A percentile compares a stretch with the other conserved stretches of the same genome.
phyloP scores from a whole-genome alignment of 2,797 vertebrate species.

The Mallotus villosus region DNA sequence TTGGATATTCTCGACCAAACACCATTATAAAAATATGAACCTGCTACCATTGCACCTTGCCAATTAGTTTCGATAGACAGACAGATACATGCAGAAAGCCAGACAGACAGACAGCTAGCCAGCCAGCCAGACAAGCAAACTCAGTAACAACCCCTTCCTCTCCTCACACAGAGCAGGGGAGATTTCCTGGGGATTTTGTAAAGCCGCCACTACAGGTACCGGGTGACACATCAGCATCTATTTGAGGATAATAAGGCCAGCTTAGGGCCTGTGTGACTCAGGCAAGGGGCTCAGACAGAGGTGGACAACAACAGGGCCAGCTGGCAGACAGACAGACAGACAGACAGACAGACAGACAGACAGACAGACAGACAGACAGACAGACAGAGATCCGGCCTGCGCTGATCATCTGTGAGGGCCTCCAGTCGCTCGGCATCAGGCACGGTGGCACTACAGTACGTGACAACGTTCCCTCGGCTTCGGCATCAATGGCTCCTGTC shows the following conservation, averaged over 20 bases:
- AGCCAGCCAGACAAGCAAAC: neutral
- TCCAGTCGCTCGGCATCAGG: too few relatives aligned
- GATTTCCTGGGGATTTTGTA: conserved; percentile 40
- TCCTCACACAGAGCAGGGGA: conserved; percentile 40
- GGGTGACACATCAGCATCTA: conserved; percentile 53
- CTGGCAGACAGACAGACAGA: conserved; percentile 25
- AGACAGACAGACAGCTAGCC: neutral
- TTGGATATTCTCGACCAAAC: too few relatives aligned
- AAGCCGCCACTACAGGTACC: conserved; percentile 45
- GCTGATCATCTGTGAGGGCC: too few relatives aligned
- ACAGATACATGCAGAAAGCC: neutral
- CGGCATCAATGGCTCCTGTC: conserved; percentile 20
- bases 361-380: too few relatives aligned
- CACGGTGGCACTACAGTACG: too few relatives aligned
- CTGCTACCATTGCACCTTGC: too few relatives aligned
- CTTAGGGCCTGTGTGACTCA: conserved; percentile 42
- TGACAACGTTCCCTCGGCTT: conserved; percentile 17
- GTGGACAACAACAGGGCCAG: conserved; percentile 45
- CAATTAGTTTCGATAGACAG: too few relatives aligned
- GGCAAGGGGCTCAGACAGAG: conserved; percentile 42
- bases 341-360: too few relatives aligned
- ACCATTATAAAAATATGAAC: too few relatives aligned
- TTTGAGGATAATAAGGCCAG: conserved; percentile 63
- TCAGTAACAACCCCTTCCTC: conserved; percentile 1
- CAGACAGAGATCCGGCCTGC: conserved; percentile 24